A percentile compares a stretch with the other conserved stretches of the same genome.
phyloP scores from a whole-genome alignment of 1,140 invertebrate species.

The Drosophila lacertosa region DNA sequence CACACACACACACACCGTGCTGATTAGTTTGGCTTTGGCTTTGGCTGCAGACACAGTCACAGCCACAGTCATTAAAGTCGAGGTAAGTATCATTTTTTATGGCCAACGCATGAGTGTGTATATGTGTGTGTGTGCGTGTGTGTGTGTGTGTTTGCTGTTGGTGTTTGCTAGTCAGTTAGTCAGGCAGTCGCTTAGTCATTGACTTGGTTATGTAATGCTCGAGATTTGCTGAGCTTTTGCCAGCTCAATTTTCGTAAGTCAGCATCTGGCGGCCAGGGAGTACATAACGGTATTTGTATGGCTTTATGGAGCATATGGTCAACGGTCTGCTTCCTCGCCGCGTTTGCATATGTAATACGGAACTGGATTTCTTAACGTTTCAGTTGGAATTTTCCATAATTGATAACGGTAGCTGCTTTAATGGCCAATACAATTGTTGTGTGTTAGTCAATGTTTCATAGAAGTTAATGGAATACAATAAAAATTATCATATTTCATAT shows the following conservation, averaged over 20 bases:
- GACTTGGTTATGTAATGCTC: constrained; percentile 68
- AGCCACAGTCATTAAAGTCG: constrained; percentile 72
- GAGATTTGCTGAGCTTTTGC: constrained; percentile 77
- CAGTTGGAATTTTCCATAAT: constrained; percentile 1
- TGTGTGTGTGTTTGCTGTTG: constrained; percentile 25
- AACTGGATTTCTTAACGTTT: constrained; percentile 7
- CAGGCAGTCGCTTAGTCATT: constrained; percentile 48
- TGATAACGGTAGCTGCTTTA: not conserved
- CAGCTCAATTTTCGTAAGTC: constrained; percentile 77
- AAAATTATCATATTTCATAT: too few species aligned
- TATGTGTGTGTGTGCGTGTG: constrained; percentile 29
- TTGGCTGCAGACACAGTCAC: constrained; percentile 58
- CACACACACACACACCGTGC: constrained; percentile 40
- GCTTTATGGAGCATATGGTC: constrained; percentile 23
- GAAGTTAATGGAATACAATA: too few species aligned
- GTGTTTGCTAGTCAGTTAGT: constrained; percentile 71
- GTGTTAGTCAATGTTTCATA: too few species aligned
- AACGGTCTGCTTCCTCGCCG: constrained; percentile 17
- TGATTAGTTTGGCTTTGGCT: constrained; percentile 75
- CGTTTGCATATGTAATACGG: constrained; percentile 12
- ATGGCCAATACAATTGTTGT: too few species aligned
- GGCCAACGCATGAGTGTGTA: constrained; percentile 36
- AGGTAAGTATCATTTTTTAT: constrained; percentile 81
- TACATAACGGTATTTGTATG: constrained; percentile 60
- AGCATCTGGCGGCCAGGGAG: constrained; percentile 47